These are phyloP conservation scores for Corydoras maculifer DNA, from an alignment of 2,113 vertebrate species.

Conservation along the genomic window DNA sequence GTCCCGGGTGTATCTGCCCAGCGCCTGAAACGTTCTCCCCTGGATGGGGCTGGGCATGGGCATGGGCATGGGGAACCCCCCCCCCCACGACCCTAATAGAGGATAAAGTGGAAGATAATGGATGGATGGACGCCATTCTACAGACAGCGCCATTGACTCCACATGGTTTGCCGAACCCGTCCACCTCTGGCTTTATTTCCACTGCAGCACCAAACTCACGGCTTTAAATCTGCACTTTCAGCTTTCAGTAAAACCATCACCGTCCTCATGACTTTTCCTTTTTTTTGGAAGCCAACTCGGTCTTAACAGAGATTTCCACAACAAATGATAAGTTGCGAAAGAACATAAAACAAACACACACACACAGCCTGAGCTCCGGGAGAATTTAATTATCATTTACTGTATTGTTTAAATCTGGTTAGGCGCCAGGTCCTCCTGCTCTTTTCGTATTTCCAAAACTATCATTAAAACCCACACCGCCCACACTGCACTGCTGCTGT, in stretches of 20 bases:
- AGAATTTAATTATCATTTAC: conserved; percentile 19
- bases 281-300: background rate
- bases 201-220: background rate
- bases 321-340: background rate
- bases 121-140: no score
- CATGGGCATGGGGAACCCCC: no score
- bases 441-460: no score
- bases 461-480: no score
- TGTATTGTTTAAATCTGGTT: conserved; percentile 10
- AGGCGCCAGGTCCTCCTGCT: background rate
- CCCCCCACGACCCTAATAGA: no score
- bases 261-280: background rate
- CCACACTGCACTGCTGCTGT: no score
- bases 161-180: background rate
- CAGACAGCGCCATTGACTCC: no score
- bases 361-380: background rate
- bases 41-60: no score
- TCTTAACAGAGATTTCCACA: conserved; percentile 1
- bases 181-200: background rate
- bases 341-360: background rate
- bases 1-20: no score
- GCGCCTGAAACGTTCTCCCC: no score
- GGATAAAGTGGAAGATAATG: no score
- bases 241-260: background rate
- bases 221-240: background rate